Conservation (phyloP, 2,797 vertebrate species). For the Muscicapa striata region DNA sequence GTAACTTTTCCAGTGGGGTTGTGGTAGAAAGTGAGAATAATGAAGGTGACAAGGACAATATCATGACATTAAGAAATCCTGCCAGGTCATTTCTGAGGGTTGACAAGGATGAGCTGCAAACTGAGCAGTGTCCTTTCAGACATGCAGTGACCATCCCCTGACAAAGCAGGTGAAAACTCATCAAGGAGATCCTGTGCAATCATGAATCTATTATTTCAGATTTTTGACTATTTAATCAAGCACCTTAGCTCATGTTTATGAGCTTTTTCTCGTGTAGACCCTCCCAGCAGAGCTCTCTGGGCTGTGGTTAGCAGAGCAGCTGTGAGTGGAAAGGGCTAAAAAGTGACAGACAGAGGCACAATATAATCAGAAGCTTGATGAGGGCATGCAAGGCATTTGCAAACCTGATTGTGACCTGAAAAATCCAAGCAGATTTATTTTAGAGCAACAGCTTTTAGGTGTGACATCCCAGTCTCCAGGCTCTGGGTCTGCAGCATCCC, state of each 20-base stretch:
- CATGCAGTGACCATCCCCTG: neutral
- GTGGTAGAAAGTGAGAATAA: neutral
- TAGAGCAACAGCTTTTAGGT: neutral
- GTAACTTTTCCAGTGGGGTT: neutral
- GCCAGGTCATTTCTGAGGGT: neutral
- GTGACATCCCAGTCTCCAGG: neutral
- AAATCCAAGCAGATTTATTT: neutral
- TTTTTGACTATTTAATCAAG: neutral
- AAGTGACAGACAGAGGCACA: neutral
- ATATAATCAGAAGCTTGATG: neutral
- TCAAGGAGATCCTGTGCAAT: neutral
- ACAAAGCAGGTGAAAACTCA: neutral
- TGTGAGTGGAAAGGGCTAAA: neutral
- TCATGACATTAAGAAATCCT: neutral
- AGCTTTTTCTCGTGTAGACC: neutral
- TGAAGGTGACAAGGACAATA: neutral
- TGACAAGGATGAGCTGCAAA: neutral
- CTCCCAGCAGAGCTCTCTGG: neutral
- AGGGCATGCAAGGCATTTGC: accelerated
- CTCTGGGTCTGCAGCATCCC: neutral
- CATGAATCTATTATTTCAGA: neutral
- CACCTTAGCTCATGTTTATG: neutral
- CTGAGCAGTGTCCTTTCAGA: neutral
- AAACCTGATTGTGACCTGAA: neutral
- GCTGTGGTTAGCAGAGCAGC: neutral